These are phyloP conservation scores for Conus canariensis DNA, from an alignment of 2,888 invertebrate species.

Conservation along the genomic window DNA sequence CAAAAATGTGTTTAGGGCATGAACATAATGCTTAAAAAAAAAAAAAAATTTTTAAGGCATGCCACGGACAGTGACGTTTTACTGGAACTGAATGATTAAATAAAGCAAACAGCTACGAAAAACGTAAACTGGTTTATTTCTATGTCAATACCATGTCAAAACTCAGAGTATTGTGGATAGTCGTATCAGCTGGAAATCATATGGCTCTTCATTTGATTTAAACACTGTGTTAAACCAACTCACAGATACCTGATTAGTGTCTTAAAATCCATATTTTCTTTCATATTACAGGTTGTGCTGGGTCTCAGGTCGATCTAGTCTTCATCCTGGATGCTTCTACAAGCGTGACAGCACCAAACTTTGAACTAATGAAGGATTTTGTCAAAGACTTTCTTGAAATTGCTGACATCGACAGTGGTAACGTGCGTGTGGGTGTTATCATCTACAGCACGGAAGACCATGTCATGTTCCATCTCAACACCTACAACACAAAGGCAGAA, in stretches of 20 bases:
- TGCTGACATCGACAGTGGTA: conserved; percentile 65
- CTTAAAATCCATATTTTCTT: background rate
- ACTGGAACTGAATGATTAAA: too few species aligned
- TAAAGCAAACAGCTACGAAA: too few species aligned
- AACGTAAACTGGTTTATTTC: too few species aligned
- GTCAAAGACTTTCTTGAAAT: conserved; percentile 66
- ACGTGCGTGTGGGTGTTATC: conserved; percentile 68
- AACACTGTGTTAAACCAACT: too few species aligned
- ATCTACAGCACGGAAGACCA: conserved; percentile 69
- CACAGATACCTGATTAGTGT: conserved; percentile 49
- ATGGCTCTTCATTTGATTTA: too few species aligned
- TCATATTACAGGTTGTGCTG: conserved; percentile 54
- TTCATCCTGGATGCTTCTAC: conserved; percentile 76
- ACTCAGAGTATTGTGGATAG: too few species aligned
- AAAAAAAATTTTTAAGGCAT: too few species aligned
- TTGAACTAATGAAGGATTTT: conserved; percentile 70
- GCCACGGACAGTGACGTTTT: too few species aligned
- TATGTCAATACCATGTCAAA: too few species aligned
- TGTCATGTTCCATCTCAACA: conserved; percentile 70
- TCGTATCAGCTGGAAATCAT: too few species aligned
- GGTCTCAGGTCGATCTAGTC: conserved; percentile 68
- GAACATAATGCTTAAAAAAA: too few species aligned
- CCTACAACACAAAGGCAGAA: conserved; percentile 57
- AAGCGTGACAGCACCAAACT: conserved; percentile 73
- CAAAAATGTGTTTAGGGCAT: too few species aligned